Evolutionary conservation across 2,113 vertebrate species (phyloP).

Genomic region (Dendropsophus ebraccatus): DNA sequence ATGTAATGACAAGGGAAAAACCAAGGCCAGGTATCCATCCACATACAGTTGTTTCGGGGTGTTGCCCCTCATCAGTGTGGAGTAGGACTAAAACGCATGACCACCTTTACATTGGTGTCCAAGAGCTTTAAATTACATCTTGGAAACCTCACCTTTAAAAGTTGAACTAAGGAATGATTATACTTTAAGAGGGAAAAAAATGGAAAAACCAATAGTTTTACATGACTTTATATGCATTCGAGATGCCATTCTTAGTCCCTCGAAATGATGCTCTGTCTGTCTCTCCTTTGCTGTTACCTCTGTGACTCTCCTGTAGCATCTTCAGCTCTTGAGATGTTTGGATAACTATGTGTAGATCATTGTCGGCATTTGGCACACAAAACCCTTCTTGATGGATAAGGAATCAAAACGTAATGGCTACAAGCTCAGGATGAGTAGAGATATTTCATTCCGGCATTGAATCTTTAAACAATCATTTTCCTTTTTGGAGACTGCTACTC

Average conservation of each 20-base stretch:
- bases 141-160: too few species aligned
- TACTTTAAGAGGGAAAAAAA: not conserved
- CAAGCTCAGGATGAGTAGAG: conserved; percentile 12
- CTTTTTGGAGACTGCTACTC: conserved; percentile 50
- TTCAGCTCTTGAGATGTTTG: conserved; percentile 2
- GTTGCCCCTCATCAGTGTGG: too few species aligned
- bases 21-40: too few species aligned
- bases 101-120: too few species aligned
- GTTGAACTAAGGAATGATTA: not conserved
- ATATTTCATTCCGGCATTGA: conserved; percentile 46
- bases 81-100: too few species aligned
- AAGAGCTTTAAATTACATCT: too few species aligned
- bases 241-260: not conserved
- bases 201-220: not conserved
- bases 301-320: not conserved
- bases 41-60: too few species aligned
- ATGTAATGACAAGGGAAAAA: too few species aligned
- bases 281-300: not conserved
- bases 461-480: conserved; percentile 56
- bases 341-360: conserved; percentile 25
- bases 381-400: conserved; percentile 42
- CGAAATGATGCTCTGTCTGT: not conserved
- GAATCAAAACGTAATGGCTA: conserved; percentile 43
- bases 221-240: not conserved
- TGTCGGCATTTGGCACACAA: conserved; percentile 28